Conservation (phyloP, 2,888 invertebrate species). For the Phoenoteleia sp. region DNA sequence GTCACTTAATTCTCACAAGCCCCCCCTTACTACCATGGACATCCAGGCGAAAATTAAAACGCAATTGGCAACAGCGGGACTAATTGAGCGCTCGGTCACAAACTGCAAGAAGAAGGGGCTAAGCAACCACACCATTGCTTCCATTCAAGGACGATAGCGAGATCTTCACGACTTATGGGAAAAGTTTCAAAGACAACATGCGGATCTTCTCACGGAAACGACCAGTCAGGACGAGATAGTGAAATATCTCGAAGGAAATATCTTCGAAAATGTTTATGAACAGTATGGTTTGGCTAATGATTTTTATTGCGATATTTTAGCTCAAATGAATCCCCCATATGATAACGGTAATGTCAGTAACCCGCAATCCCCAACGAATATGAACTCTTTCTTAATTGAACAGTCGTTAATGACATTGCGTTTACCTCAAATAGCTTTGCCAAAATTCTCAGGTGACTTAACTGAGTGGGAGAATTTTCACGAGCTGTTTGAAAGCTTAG, state of each 20-base stretch:
- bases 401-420: neutral
- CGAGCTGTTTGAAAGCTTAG: neutral
- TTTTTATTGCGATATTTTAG: conserved; percentile 1
- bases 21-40: no score
- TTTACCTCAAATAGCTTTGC: neutral
- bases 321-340: neutral
- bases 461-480: conserved; percentile 10
- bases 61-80: neutral
- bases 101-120: neutral
- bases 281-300: neutral
- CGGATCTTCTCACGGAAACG: neutral
- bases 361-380: no score
- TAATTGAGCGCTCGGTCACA: neutral
- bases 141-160: neutral
- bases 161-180: neutral
- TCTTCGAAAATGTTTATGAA: neutral
- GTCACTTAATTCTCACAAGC: no score
- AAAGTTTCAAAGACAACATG: neutral
- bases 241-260: neutral
- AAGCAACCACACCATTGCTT: neutral
- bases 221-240: neutral
- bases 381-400: neutral
- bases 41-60: no score
- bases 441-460: conserved; percentile 3
- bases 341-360: neutral